Evolutionary conservation across 2,888 invertebrate genomes (phyloP), one percentile per base, ranked within the genome.

Genomic region (Macrophya alboannulata): DNA sequence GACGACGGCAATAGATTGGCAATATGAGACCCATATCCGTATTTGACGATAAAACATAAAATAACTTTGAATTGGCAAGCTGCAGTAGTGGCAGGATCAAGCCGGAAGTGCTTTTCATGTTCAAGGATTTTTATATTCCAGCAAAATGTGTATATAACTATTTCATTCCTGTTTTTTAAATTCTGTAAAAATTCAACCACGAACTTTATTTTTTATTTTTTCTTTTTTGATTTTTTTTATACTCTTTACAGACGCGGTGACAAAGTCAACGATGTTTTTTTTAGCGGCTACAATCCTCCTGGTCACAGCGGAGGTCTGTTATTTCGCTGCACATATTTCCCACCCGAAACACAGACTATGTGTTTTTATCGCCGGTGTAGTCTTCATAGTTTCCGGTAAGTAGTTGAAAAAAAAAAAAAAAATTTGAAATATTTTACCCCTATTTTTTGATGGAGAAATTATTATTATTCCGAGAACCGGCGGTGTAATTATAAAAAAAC

Each of bases 341-440:
- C 95, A 96, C 90, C 96, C 92, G 72, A 92, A 96, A 84, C 95
- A 97, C 88, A 95, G 97, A 87, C 95, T 98, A 74, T 97, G 96
- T 94, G 97, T 97, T 81, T 98, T 98, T 93, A 95, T 97, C 87
- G 97, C 98, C 45, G 98, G 98, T 55, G 97, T 98, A 88, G 95
- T 97, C 87, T 98, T 98, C 94, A 98, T 98, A 92, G 96, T 98
- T 91, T 97, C 98, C 94, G 98, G 98, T 98, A 94, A 95, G 95
- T 90, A 65, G 45, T n/a, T 40, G 15, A 31, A 10, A 25, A 37
- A 77, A 51, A n/a, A 37, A 31, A 10, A 25, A 37, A 77, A 51
- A n/a, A 37, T 76, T 48, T 48, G 1, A 37, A 2, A 21, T 25
- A 15, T 74, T 21, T 25, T 9, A 12, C 1, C 8, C 10, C 4